phyloP scores from a whole-genome alignment of 2,888 invertebrate species.

The Palloptera scutellata region DNA sequence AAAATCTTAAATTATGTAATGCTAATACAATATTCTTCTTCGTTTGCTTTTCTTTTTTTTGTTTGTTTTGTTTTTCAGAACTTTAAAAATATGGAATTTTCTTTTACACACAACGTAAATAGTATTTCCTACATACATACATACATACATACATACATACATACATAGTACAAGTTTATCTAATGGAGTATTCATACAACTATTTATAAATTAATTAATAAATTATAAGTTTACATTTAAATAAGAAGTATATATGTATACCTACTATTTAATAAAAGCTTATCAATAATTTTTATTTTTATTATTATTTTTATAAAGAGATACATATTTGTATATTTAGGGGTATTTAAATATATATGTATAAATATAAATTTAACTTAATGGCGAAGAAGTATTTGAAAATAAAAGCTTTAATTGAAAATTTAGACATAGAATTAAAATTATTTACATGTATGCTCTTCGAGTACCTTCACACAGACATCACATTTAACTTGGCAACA shows the following conservation, averaged over 20 bases:
- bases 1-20: too few relatives aligned
- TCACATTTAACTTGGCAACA: conserved; percentile 94
- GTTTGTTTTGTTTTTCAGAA: not conserved
- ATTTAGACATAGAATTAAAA: not conserved
- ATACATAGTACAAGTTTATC: conserved; percentile 17
- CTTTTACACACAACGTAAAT: conserved; percentile 22
- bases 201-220: not conserved
- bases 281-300: not conserved
- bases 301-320: not conserved
- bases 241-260: not conserved
- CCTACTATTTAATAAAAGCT: too few relatives aligned
- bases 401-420: not conserved
- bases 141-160: conserved; percentile 14
- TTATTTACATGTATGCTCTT: conserved; percentile 88
- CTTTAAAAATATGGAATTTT: conserved; percentile 28
- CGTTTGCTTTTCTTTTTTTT: too few relatives aligned
- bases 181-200: not conserved
- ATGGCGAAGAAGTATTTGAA: not conserved
- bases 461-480: conserved; percentile 79
- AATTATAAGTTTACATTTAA: conserved; percentile 4
- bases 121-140: conserved; percentile 8
- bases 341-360: too few relatives aligned
- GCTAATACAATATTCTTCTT: too few relatives aligned
- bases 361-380: conserved; percentile 1
- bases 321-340: conserved; percentile 11